Evolutionary conservation across 2,888 invertebrate genomes (phyloP), one percentile per base, ranked within the genome.

Genomic region (Cecidostiba fungosa): DNA sequence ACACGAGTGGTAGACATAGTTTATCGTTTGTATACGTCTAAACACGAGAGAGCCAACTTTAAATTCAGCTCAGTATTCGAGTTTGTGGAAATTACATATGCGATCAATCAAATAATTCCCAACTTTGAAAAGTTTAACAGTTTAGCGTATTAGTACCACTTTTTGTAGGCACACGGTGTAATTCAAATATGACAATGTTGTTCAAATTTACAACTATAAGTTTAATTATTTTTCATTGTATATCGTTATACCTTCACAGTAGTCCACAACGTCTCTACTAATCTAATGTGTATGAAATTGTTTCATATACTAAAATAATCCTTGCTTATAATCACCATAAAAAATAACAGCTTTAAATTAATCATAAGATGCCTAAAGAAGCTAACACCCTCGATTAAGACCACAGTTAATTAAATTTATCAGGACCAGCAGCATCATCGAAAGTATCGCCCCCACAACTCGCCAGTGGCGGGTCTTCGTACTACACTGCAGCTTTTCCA

Each of bases 391-490:
- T 16, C 16, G 47, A 78, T 62, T 43, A 73, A 26, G n/a, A 10
- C n/a, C n/a, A n/a, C n/a, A n/a, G n/a, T n/a, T n/a, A n/a, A n/a
- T n/a, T n/a, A n/a, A n/a, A n/a, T n/a, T 54, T 29, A 29, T 47
- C 29, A 29, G 26, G 36, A 70, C 36, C 59, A 50, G 16, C 47
- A 16, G 59, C 70, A 70, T 70, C 70, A 59, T 39, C 70, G 70
- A 69, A 69, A 82, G 77, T 39, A 77, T 77, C 50, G 82, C 50
- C 29, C n/a, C 59, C 23, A 23, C 43, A 59, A 70, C 59, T 69
- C 70, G 50, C 39, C 66, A 29, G n/a, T 6, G n/a, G 23, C 59
- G n/a, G 47, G 1, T 1, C 29, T 66, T 66, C 23, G 43, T 43
- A 43, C 12, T 66, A 6, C 3, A 14, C 54, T n/a, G 54, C 6